These are phyloP conservation scores for Heterotis niloticus DNA, from an alignment of 2,113 vertebrate genomes.

Conservation along the genomic window DNA sequence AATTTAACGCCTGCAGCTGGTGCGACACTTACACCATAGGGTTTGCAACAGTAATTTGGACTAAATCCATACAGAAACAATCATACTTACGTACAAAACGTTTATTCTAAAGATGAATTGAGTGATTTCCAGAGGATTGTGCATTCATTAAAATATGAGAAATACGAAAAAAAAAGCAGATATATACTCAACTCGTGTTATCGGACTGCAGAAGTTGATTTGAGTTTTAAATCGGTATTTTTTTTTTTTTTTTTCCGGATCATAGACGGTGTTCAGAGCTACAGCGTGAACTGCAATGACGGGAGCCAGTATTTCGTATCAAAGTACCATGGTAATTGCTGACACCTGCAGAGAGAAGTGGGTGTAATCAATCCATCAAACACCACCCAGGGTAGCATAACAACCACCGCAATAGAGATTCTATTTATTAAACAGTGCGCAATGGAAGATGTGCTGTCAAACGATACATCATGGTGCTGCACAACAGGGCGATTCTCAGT, in stretches of 20 bases:
- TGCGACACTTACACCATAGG: no score
- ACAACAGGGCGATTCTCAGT: constrained; percentile 4
- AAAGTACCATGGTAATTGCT: neutral
- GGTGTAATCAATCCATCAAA: constrained; percentile 6
- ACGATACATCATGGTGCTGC: neutral
- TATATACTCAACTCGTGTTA: neutral
- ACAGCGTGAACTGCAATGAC: neutral
- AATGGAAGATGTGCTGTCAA: neutral
- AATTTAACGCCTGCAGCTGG: no score
- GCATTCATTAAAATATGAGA: no score
- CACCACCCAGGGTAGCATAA: constrained; percentile 10
- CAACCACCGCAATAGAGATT: neutral
- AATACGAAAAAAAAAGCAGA: no score
- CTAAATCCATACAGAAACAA: no score
- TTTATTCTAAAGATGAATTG: no score
- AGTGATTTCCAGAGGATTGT: no score
- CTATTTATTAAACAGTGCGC: constrained; percentile 8
- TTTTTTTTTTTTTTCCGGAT: neutral
- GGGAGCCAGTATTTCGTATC: neutral
- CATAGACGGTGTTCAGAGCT: neutral
- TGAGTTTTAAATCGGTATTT: neutral
- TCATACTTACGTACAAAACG: no score
- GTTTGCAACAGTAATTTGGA: no score
- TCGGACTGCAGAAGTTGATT: neutral
- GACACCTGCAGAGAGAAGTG: neutral